Percentiles rank a stretch among this genome's conserved stretches.
phyloP scores from a whole-genome alignment of 2,797 vertebrate genomes.

The Psittacula echo region DNA sequence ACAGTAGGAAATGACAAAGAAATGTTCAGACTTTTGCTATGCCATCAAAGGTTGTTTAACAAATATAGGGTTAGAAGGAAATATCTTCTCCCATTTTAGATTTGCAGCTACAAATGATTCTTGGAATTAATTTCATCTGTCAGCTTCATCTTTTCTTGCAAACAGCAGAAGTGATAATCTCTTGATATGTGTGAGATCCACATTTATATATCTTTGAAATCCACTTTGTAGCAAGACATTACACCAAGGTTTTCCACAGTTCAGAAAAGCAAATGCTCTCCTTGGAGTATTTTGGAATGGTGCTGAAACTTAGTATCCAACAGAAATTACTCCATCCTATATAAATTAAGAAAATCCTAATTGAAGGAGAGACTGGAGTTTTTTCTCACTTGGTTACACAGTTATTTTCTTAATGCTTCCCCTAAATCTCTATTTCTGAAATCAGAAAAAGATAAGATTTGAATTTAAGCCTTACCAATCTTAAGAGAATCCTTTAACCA shows the following conservation, averaged over 20 bases:
- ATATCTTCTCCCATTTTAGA: constrained; percentile 24
- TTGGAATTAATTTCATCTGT: constrained; percentile 48
- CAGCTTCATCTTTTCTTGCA: constrained; percentile 30
- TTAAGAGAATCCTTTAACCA: not conserved
- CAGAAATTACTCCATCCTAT: not conserved
- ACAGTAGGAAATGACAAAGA: constrained; percentile 40
- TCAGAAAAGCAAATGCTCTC: not conserved
- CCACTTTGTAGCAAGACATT: not conserved
- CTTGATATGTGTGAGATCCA: not conserved
- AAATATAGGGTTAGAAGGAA: not conserved
- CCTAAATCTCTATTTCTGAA: not conserved
- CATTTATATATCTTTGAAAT: not conserved
- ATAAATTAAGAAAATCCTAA: not conserved
- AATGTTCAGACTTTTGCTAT: constrained; percentile 29
- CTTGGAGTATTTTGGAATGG: not conserved
- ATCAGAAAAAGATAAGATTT: not conserved
- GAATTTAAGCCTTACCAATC: not conserved
- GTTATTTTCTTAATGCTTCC: not conserved
- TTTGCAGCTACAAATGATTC: constrained; percentile 39
- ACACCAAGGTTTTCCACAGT: not conserved
- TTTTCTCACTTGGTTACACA: not conserved
- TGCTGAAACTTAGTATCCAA: not conserved
- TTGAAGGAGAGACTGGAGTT: not conserved
- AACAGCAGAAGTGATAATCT: not conserved
- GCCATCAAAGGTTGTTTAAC: constrained; percentile 1